Percentiles rank a stretch among this genome's conserved stretches.
Conservation (phyloP, 1,140 invertebrate species). For the Piezodorus guildinii region DNA sequence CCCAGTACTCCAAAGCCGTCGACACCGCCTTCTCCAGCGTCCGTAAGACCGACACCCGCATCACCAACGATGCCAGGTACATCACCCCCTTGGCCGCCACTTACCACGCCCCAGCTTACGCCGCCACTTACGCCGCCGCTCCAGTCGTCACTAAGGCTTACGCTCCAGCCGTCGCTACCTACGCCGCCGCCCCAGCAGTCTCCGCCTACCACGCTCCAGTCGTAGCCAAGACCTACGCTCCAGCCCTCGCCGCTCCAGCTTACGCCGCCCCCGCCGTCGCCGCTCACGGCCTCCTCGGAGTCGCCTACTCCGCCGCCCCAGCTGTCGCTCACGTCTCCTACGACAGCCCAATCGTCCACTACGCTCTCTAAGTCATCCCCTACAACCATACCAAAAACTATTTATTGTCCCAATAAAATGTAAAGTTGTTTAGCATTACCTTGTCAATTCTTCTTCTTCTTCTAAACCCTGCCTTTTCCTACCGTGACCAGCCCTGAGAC, state of each 20-base stretch:
- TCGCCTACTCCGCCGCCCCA: slow-evolving; percentile 30
- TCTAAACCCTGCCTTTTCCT: too few relatives aligned
- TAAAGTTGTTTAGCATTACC: too few relatives aligned
- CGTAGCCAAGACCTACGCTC: not conserved
- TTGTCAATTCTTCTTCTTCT: too few relatives aligned
- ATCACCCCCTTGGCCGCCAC: not conserved
- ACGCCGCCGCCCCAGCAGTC: not conserved
- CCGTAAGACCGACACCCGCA: slow-evolving; percentile 45
- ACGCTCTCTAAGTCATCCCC: not conserved
- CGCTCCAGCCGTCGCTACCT: not conserved
- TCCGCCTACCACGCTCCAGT: not conserved
- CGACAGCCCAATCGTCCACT: slow-evolving; percentile 28
- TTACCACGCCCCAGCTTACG: not conserved
- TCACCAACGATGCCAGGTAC: slow-evolving; percentile 42
- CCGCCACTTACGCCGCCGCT: not conserved
- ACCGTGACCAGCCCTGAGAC: too few relatives aligned
- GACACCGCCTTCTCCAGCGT: slow-evolving; percentile 50
- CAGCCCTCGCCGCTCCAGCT: not conserved
- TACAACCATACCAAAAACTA: not conserved
- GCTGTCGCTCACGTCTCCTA: slow-evolving; percentile 29
- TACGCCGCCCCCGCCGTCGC: not conserved
- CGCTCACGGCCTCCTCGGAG: slow-evolving; percentile 23
- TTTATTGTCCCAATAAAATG: slow-evolving; percentile 5
- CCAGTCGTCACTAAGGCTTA: not conserved
- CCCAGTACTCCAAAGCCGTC: slow-evolving; percentile 46